A percentile compares a stretch with the other conserved stretches of the same genome.
phyloP scores from a whole-genome alignment of 2,888 invertebrate genomes.

The Drosophila longiperda region DNA sequence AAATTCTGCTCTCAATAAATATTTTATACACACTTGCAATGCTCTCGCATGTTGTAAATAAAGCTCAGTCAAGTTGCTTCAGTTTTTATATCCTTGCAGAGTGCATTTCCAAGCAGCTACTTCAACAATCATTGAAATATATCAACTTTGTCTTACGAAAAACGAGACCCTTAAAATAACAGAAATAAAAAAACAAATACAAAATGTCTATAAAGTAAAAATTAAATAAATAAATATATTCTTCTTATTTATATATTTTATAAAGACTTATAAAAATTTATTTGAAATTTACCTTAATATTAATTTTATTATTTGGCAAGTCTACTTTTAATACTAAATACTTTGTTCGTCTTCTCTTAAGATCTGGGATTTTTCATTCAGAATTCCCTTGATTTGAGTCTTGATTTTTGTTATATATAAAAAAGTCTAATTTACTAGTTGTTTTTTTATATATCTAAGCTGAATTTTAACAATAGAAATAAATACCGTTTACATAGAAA shows the following conservation, averaged over 20 bases:
- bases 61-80: slow-evolving; percentile 2
- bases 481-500: neutral
- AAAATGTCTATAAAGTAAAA: neutral
- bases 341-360: no score
- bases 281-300: no score
- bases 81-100: neutral
- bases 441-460: no score
- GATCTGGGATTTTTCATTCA: neutral
- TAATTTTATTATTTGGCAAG: no score
- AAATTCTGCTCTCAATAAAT: slow-evolving; percentile 8
- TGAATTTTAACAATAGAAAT: neutral
- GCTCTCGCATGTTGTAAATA: slow-evolving; percentile 3
- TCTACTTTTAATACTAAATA: no score
- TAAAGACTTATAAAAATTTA: no score
- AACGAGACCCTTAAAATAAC: neutral
- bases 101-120: neutral
- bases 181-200: neutral
- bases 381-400: no score
- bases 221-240: no score
- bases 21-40: slow-evolving; percentile 6
- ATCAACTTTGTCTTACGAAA: neutral
- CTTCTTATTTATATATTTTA: no score
- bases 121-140: neutral
- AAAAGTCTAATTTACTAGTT: no score
- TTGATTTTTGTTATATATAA: no score